These are phyloP conservation scores for Formica selysi DNA, from an alignment of 1,140 invertebrate genomes.

Conservation along the genomic window DNA sequence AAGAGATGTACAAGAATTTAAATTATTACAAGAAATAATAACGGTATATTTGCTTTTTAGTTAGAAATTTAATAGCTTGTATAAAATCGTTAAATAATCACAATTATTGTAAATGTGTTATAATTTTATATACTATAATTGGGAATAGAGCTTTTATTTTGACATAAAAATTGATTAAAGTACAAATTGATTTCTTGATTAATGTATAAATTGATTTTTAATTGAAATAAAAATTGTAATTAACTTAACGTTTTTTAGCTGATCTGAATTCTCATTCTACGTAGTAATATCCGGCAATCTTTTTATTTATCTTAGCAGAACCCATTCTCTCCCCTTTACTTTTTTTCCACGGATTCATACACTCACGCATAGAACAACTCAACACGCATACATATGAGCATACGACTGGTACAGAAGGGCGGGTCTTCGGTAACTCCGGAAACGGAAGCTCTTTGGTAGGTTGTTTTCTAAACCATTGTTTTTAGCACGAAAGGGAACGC, in stretches of 20 bases:
- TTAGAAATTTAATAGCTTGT: not conserved
- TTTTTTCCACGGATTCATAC: constrained; percentile 29
- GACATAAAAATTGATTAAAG: not conserved
- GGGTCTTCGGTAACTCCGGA: constrained; percentile 46
- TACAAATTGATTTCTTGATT: not conserved
- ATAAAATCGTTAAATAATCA: not conserved
- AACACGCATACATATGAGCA: constrained; percentile 10
- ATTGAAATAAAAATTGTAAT: not conserved
- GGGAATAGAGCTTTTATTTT: not conserved
- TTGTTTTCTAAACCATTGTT: constrained; percentile 67
- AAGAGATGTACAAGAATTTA: not conserved
- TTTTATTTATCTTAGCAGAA: not conserved
- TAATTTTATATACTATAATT: not conserved
- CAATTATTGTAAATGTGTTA: not conserved
- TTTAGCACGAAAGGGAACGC: constrained; percentile 61
- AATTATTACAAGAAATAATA: not conserved
- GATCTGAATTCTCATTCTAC: not conserved
- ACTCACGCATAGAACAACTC: constrained; percentile 52
- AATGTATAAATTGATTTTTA: not conserved
- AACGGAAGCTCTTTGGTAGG: constrained; percentile 70
- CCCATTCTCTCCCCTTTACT: not conserved
- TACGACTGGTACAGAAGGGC: constrained; percentile 25
- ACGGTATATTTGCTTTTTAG: not conserved
- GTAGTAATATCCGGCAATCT: not conserved
- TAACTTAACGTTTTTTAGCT: not conserved